These are phyloP conservation scores for Oriolus oriolus DNA, from an alignment of 2,113 vertebrate genomes.

Conservation along the genomic window DNA sequence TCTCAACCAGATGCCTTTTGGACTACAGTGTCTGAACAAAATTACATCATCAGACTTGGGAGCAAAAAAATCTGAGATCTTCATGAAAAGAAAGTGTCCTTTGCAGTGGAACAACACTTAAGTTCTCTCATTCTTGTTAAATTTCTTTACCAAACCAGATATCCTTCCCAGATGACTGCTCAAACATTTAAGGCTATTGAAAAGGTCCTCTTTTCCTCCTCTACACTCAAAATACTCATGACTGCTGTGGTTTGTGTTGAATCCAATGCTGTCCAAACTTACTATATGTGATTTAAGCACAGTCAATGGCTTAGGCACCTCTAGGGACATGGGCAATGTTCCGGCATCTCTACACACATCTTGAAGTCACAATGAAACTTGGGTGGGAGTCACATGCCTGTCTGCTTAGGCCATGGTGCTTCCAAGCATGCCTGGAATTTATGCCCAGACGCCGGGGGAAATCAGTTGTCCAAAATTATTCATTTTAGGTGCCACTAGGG, in stretches of 20 bases:
- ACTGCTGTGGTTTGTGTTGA: not conserved
- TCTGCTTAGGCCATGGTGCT: not conserved
- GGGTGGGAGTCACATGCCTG: not conserved
- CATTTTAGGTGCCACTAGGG: not conserved
- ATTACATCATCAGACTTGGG: not conserved
- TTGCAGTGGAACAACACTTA: not conserved
- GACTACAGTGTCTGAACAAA: not conserved
- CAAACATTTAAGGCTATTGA: not conserved
- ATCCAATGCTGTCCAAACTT: not conserved
- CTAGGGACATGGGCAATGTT: accelerated
- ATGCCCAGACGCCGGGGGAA: not conserved
- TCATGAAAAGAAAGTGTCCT: not conserved
- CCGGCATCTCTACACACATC: not conserved
- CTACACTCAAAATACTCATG: not conserved
- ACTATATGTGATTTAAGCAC: not conserved
- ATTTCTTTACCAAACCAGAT: not conserved
- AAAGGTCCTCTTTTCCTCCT: not conserved
- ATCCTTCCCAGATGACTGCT: not conserved
- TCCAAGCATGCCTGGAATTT: not conserved
- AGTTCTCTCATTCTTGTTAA: not conserved
- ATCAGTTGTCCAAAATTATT: not conserved
- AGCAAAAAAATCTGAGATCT: not conserved
- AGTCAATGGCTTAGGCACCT: not conserved
- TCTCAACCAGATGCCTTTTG: not conserved
- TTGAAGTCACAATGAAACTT: not conserved